Base-by-base conservation (phyloP, 2,113 vertebrate species). In the Peucedramus taeniatus region DNA sequence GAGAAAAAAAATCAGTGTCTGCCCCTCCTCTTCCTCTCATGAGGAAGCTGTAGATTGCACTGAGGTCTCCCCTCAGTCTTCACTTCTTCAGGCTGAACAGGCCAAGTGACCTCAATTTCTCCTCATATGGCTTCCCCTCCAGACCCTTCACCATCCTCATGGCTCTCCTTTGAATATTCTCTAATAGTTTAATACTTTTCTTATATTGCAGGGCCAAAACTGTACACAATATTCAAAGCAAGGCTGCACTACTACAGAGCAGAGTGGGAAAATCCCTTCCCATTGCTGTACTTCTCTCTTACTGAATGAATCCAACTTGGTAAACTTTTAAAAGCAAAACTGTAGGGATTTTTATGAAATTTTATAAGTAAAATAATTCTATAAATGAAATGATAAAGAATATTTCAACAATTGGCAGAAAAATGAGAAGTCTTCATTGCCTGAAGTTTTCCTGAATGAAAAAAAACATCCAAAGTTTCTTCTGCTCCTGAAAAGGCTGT, bases 21-120 rank as follows among this genome's bases (percentile, higher is more conserved):
- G 11, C 5, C 14, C 18, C 18, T 68, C 14, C 27, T 60, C 31
- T 59, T 27, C 44, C 17, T 2, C 31, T 68, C 37, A 31, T 0
- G 0, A 21, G 11, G 26, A 59, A 77, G 11, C 1, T 44, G 11
- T 7, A 18, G 20, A 31, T 6, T 22, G 21, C 26, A 16, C 0
- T 68, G 61, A 42, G 21, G 3, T 21, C 11, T 66, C 6, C 4
- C 4, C 27, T 66, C 31, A 50, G 31, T 18, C 37, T 66, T 28
- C 21, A 5, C 26, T 61, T 44, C 60, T 49, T 7, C 31, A 27
- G 26, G 31, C 17, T 35, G 14, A 31, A 40, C 24, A 50, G 51
- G 22, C 10, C 21, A 27, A 31, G 13, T 68, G 11, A 66, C 9
- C 5, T 27, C 37, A 50, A 2, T 13, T 21, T 5, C 13, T 68